phyloP scores from a whole-genome alignment of 2,113 vertebrate genomes.

The Entomyzon cyanotis region DNA sequence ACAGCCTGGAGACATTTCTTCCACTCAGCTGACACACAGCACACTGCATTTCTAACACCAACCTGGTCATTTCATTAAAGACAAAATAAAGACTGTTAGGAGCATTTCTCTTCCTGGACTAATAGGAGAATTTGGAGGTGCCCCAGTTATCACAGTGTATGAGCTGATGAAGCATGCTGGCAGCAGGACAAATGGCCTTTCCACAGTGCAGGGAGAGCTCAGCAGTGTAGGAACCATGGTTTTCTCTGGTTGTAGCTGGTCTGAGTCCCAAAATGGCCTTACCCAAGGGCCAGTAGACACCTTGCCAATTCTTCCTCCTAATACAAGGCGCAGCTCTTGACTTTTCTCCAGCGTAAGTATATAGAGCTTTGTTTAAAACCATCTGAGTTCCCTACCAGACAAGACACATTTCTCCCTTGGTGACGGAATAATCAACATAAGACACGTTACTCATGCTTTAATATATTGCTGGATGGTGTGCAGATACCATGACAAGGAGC shows the following conservation, averaged over 20 bases:
- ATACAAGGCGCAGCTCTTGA: not conserved
- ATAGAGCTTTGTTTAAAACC: not conserved
- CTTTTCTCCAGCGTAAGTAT: not conserved
- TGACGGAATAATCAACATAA: slow-evolving; percentile 37
- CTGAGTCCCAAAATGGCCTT: not conserved
- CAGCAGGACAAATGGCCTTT: not conserved
- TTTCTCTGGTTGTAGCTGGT: not conserved
- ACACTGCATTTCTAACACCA: not conserved
- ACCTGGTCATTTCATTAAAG: not conserved
- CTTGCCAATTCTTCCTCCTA: not conserved
- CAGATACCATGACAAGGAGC: slow-evolving; percentile 36
- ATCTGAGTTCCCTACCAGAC: slow-evolving; percentile 4
- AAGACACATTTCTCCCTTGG: slow-evolving; percentile 18
- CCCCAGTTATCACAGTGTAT: not conserved
- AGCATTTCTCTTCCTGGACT: not conserved
- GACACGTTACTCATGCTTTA: slow-evolving; percentile 14
- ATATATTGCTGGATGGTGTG: slow-evolving; percentile 37
- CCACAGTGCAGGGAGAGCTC: not conserved
- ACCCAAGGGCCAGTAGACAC: not conserved
- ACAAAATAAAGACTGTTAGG: not conserved
- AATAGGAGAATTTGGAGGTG: not conserved
- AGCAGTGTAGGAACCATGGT: not conserved
- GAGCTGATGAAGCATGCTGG: not conserved
- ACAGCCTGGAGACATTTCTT: not conserved
- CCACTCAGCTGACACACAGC: not conserved